Evolutionary conservation across 2,888 invertebrate species (phyloP).

Genomic region (Flexamia atlantica): DNA sequence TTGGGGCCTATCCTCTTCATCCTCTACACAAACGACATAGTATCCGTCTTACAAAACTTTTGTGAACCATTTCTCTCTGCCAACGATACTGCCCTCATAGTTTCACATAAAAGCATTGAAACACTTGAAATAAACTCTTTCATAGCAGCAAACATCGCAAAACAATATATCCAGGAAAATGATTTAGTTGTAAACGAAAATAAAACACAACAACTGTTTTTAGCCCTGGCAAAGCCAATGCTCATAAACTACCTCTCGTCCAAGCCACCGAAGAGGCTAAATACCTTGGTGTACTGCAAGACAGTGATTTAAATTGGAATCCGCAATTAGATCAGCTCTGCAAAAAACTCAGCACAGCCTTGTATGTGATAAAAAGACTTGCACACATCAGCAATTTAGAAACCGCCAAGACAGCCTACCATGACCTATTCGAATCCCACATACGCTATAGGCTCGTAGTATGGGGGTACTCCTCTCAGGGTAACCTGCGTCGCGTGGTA

Average conservation of each 20-base stretch:
- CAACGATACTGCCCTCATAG: conserved; percentile 50
- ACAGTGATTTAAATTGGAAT: neutral
- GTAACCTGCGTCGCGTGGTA: neutral
- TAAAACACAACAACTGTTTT: neutral
- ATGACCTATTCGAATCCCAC: neutral
- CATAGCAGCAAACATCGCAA: neutral
- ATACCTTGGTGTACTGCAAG: neutral
- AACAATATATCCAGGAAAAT: conserved; percentile 17
- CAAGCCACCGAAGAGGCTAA: neutral
- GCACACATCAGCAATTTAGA: neutral
- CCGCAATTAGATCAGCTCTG: neutral
- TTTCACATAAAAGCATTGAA: conserved; percentile 37
- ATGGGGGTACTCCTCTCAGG: neutral
- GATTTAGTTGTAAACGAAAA: neutral
- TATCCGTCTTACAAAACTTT: neutral
- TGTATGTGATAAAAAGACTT: neutral
- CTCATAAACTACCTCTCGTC: neutral
- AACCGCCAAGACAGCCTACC: neutral
- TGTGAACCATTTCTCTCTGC: conserved; percentile 44
- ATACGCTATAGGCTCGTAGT: neutral
- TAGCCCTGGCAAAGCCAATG: neutral
- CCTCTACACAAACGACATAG: conserved; percentile 28
- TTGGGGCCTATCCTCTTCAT: conserved; percentile 29
- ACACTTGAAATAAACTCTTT: too few relatives aligned
- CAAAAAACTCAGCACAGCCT: neutral